Evolutionary conservation across 2,113 vertebrate genomes (phyloP).

Genomic region (Marmota monax): DNA sequence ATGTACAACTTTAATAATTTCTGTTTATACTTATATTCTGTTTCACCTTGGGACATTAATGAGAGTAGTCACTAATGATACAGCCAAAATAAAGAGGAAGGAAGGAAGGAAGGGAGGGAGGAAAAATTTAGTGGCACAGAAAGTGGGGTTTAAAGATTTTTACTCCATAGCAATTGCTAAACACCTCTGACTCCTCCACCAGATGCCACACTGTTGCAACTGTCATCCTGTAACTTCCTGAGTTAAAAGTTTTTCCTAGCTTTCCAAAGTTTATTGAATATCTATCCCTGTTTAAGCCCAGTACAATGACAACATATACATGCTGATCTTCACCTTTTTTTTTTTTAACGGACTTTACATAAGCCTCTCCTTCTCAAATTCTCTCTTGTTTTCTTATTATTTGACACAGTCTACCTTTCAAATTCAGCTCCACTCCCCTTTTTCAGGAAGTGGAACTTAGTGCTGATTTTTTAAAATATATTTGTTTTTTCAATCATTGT

Average conservation of each 20-base stretch:
- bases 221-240: background rate
- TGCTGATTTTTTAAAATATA: background rate
- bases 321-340: background rate
- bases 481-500: background rate
- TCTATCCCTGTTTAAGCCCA: background rate
- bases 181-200: background rate
- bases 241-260: background rate
- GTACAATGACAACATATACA: background rate
- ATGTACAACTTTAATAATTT: background rate
- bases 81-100: background rate
- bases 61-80: constrained; percentile 3
- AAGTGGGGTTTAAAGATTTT: background rate
- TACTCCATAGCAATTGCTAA: background rate
- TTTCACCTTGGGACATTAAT: background rate
- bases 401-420: constrained; percentile 8
- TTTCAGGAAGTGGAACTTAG: background rate
- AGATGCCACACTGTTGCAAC: background rate
- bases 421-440: background rate
- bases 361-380: background rate
- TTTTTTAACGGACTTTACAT: background rate
- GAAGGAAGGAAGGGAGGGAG: background rate
- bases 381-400: background rate
- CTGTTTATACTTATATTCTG: background rate
- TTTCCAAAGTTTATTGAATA: background rate
- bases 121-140: background rate